These are phyloP conservation scores for Philonicus albiceps DNA, from an alignment of 2,888 invertebrate genomes.

Conservation along the genomic window DNA sequence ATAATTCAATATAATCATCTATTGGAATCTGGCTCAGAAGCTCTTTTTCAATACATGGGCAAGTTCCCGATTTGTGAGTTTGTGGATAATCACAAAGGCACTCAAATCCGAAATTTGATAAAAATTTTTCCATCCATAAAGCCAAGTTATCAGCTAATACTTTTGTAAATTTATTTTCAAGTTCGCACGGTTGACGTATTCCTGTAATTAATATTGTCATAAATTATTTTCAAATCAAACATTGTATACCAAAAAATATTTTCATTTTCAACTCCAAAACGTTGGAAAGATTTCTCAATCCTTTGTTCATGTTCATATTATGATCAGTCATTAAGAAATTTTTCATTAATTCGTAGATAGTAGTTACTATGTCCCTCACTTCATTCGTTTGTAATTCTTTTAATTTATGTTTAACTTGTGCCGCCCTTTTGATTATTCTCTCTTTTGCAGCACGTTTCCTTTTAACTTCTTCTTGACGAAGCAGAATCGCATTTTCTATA, in stretches of 20 bases:
- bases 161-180: conserved; percentile 54
- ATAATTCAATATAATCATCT: conserved; percentile 55
- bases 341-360: conserved; percentile 59
- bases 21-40: conserved; percentile 56
- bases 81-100: background rate
- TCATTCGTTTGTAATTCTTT: conserved; percentile 53
- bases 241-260: conserved; percentile 55
- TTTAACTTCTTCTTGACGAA: conserved; percentile 57
- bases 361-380: conserved; percentile 56
- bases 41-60: conserved; percentile 40
- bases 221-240: background rate
- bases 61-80: background rate
- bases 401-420: conserved; percentile 48
- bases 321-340: conserved; percentile 58
- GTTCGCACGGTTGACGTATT: conserved; percentile 48
- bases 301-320: conserved; percentile 50
- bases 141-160: conserved; percentile 58
- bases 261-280: conserved; percentile 56
- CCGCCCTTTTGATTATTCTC: background rate
- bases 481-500: conserved; percentile 56
- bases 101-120: conserved; percentile 57
- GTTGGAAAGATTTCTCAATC: conserved; percentile 52
- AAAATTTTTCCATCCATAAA: conserved; percentile 60
- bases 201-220: conserved; percentile 49
- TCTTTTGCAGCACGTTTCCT: conserved; percentile 52